These are phyloP conservation scores for Nymphalis io DNA, from an alignment of 1,140 invertebrate genomes.

Conservation along the genomic window DNA sequence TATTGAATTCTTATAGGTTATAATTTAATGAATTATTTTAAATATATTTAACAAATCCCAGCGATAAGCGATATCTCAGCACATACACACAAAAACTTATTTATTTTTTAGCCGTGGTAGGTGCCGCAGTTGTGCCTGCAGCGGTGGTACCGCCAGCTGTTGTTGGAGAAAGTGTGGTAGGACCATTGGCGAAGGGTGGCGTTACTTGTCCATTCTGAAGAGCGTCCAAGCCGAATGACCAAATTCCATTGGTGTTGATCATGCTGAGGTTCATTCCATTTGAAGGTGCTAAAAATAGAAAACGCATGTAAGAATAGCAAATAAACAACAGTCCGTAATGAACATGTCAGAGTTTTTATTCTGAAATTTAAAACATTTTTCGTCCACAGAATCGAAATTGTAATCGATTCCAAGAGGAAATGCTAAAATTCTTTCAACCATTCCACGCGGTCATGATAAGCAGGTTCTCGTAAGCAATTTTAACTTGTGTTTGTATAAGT, in stretches of 20 bases:
- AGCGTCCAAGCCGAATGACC: constrained; percentile 37
- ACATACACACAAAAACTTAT: background rate
- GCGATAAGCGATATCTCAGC: background rate
- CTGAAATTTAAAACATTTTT: too few species aligned
- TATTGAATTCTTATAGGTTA: too few species aligned
- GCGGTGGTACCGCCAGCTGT: constrained; percentile 13
- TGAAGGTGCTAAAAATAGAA: constrained; percentile 33
- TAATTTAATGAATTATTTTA: too few species aligned
- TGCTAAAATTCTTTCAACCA: too few species aligned
- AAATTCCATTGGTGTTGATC: constrained; percentile 32
- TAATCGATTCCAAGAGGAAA: too few species aligned
- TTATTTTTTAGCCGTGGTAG: constrained; percentile 8
- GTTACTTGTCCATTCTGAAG: constrained; percentile 1
- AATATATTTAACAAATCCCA: background rate
- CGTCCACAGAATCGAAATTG: too few species aligned
- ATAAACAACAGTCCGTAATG: background rate
- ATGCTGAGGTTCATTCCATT: constrained; percentile 40
- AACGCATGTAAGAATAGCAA: too few species aligned
- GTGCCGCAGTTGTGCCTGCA: constrained; percentile 8
- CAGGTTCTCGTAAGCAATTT: too few species aligned
- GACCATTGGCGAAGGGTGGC: background rate
- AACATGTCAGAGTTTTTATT: too few species aligned
- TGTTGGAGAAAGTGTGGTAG: background rate
- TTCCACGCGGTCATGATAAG: too few species aligned
- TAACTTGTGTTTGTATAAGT: too few species aligned